These are phyloP conservation scores for Turnix velox DNA, from an alignment of 2,113 vertebrate species.

Conservation along the genomic window DNA sequence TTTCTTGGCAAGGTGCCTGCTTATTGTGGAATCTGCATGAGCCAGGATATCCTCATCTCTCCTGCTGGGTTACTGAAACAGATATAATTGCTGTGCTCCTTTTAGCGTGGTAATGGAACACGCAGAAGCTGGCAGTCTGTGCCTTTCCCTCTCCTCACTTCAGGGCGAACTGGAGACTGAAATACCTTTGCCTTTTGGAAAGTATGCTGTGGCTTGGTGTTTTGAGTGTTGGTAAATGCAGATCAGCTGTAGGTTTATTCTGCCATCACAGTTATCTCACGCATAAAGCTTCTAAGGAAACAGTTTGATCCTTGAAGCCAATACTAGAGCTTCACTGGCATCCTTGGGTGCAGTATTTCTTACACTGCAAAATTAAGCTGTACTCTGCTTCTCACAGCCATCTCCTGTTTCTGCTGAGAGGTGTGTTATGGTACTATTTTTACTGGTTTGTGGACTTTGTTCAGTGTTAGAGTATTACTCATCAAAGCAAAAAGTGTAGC, in stretches of 20 bases:
- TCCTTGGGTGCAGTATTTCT: not conserved
- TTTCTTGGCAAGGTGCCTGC: slow-evolving; percentile 31
- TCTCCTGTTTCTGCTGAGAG: not conserved
- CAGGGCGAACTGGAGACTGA: not conserved
- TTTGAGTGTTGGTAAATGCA: not conserved
- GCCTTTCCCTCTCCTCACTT: not conserved
- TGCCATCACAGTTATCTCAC: not conserved
- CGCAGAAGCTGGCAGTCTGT: not conserved
- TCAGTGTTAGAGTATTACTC: not conserved
- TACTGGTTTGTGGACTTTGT: not conserved
- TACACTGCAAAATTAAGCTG: not conserved
- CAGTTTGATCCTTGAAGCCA: not conserved
- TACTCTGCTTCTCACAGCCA: not conserved
- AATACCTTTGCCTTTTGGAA: not conserved
- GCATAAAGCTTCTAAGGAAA: not conserved
- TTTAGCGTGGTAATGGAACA: not conserved
- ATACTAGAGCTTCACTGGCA: not conserved
- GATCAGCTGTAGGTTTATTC: not conserved
- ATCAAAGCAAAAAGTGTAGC: not conserved
- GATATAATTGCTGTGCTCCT: slow-evolving; percentile 1
- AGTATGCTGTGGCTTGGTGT: not conserved
- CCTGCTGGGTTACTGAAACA: slow-evolving; percentile 26
- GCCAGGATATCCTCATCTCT: slow-evolving; percentile 18
- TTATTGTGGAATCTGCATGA: slow-evolving; percentile 29
- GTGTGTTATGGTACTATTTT: not conserved